A percentile compares a stretch with the other conserved stretches of the same genome.
Evolutionary conservation across 2,113 vertebrate species (phyloP).

Genomic region (Pterocles burchelli): DNA sequence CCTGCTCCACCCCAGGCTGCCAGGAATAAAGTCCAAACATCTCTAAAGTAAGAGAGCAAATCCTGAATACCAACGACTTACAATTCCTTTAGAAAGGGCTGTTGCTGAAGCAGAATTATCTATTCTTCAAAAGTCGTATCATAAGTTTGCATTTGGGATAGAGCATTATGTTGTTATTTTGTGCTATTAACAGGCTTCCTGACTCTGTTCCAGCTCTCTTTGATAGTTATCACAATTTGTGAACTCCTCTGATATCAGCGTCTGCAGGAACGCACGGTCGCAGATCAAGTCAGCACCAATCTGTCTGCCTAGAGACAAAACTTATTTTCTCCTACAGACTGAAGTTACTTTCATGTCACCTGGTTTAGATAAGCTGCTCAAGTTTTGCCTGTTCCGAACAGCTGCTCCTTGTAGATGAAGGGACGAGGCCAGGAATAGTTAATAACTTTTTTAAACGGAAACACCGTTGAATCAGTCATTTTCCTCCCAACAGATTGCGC

Average conservation of each 20-base stretch:
- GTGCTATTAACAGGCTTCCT: background rate
- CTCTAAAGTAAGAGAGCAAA: background rate
- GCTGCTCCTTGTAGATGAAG: constrained; percentile 33
- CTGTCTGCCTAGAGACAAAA: constrained; percentile 8
- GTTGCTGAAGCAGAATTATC: background rate
- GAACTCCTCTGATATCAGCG: background rate
- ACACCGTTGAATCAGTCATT: background rate
- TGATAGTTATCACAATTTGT: background rate
- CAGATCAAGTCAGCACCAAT: background rate
- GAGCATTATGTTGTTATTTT: background rate
- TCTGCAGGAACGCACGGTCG: background rate
- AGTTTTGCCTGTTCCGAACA: constrained; percentile 1
- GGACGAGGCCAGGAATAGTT: constrained; percentile 28
- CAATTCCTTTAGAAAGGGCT: background rate
- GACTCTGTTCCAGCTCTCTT: background rate
- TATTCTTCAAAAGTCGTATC: background rate
- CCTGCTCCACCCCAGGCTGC: background rate
- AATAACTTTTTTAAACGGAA: constrained; percentile 40
- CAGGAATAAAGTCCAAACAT: background rate
- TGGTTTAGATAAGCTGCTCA: constrained; percentile 44
- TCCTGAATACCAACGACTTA: background rate
- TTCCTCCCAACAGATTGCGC: background rate
- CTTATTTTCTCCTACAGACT: background rate
- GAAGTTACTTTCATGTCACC: constrained; percentile 4
- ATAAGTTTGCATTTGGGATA: background rate